phyloP scores from a whole-genome alignment of 2,888 invertebrate species.

The Ochropleura leucogaster region DNA sequence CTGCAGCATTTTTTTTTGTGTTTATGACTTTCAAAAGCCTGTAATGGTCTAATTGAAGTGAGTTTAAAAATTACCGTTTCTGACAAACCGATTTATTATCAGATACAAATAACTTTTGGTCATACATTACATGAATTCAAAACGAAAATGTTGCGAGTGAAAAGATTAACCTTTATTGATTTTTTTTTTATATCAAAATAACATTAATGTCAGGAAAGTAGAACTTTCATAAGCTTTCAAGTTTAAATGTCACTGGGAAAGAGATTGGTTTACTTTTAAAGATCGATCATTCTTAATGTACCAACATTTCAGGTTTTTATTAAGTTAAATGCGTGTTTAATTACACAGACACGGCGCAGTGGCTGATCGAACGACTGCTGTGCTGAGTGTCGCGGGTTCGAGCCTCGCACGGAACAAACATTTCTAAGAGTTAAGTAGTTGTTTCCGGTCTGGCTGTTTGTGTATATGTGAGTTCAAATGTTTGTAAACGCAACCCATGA shows the following conservation, averaged over 20 bases:
- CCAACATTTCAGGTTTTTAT: background rate
- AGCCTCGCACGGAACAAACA: no score
- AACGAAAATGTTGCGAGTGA: constrained; percentile 18
- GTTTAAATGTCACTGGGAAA: constrained; percentile 51
- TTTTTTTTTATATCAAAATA: constrained; percentile 37
- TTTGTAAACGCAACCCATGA: no score
- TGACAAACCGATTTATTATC: no score
- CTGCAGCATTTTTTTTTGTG: no score
- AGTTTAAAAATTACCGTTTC: no score
- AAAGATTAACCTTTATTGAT: constrained; percentile 56
- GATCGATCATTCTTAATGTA: constrained; percentile 33
- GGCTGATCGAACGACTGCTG: no score
- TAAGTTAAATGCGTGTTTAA: constrained; percentile 13
- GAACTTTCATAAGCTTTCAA: constrained; percentile 29
- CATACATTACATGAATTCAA: constrained; percentile 12
- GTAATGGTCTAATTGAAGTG: no score
- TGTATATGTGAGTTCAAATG: no score
- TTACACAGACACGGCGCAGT: background rate
- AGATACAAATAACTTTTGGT: no score
- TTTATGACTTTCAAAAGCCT: no score
- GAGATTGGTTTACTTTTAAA: constrained; percentile 54
- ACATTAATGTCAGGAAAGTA: constrained; percentile 37
- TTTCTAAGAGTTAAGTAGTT: no score
- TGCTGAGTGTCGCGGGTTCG: background rate
- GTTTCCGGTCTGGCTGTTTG: no score